A percentile compares a stretch with the other conserved stretches of the same genome.
Evolutionary conservation across 2,797 vertebrate genomes (phyloP).

Genomic region (Chrysocyon brachyurus): DNA sequence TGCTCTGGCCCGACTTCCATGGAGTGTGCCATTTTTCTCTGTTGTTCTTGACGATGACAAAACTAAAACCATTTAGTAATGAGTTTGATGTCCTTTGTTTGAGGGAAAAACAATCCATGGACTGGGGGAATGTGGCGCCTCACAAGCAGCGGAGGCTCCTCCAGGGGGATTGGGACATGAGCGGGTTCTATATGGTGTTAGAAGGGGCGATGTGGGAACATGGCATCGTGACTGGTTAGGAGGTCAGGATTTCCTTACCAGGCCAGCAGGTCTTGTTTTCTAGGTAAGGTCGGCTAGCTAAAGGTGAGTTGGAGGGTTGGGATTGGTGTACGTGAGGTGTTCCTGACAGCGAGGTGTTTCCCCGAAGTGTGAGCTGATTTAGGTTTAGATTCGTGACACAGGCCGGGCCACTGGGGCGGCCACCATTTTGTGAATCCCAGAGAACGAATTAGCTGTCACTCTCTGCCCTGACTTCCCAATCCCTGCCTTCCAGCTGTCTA

Average conservation of each 20-base stretch:
- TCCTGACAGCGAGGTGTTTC: neutral
- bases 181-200: rapidly evolving
- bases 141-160: neutral
- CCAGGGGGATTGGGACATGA: neutral
- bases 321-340: neutral
- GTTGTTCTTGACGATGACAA: neutral
- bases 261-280: neutral
- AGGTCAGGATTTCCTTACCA: neutral
- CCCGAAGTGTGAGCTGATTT: neutral
- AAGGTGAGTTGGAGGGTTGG: neutral
- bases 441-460: neutral
- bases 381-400: neutral
- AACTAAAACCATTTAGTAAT: neutral
- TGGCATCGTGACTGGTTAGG: neutral
- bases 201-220: neutral
- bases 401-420: neutral
- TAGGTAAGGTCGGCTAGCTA: neutral
- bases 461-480: neutral
- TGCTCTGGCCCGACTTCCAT: too few species aligned
- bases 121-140: neutral
- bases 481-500: neutral
- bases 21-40: neutral
- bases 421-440: neutral
- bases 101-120: neutral
- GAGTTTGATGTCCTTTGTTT: neutral